These are phyloP conservation scores for Neolamprologus falcicula DNA, from an alignment of 2,113 vertebrate species.

Conservation along the genomic window DNA sequence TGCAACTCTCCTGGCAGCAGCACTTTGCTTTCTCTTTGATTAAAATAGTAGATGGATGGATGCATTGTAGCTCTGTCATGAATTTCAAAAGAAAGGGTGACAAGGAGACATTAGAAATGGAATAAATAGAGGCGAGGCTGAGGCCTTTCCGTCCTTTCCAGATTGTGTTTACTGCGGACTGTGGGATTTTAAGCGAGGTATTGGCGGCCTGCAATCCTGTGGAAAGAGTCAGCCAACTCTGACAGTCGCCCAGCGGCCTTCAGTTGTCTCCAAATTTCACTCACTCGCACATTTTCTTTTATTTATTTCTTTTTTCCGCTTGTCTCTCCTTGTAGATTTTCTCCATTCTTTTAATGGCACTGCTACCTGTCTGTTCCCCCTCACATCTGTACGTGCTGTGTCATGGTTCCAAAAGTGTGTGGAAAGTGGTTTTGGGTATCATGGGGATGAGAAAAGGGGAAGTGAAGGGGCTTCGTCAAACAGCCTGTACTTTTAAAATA, in stretches of 20 bases:
- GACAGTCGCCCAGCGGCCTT: neutral
- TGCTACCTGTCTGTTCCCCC: neutral
- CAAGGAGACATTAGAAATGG: neutral
- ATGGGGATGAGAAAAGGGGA: slow-evolving; percentile 6
- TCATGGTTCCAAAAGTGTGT: neutral
- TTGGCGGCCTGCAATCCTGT: neutral
- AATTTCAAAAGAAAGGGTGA: slow-evolving; percentile 28
- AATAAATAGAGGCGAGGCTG: neutral
- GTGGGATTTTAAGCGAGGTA: neutral
- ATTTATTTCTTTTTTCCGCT: neutral
- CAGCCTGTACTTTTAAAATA: slow-evolving; percentile 48
- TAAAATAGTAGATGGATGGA: slow-evolving; percentile 45
- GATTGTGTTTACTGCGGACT: neutral
- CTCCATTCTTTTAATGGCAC: neutral
- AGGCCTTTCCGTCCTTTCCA: neutral
- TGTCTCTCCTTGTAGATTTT: neutral
- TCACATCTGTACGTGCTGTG: neutral
- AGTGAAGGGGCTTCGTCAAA: slow-evolving; percentile 22
- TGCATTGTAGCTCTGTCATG: slow-evolving; percentile 19
- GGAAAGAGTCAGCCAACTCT: neutral
- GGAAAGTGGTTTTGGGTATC: slow-evolving; percentile 42
- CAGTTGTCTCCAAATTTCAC: neutral
- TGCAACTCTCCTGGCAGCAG: slow-evolving; percentile 37
- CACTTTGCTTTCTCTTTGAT: slow-evolving; percentile 56
- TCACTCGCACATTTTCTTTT: neutral